A percentile compares a stretch with the other conserved stretches of the same genome.
Evolutionary conservation across 2,113 vertebrate genomes (phyloP).

Genomic region (Hyaena hyaena): DNA sequence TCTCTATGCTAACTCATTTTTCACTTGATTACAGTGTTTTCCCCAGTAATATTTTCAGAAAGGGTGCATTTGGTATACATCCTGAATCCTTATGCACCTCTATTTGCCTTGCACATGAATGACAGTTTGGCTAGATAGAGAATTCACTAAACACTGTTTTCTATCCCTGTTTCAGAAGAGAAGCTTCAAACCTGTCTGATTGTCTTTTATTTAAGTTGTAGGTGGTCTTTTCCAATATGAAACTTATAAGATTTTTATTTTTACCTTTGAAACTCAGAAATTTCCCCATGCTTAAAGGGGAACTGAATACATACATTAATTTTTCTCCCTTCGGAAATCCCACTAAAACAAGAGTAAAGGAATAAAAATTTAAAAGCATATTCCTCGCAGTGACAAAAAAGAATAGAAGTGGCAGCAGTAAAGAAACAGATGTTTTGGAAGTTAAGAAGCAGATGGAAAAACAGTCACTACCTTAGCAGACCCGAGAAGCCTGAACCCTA

Average conservation of each 20-base stretch:
- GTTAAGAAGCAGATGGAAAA: not conserved
- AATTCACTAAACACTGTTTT: not conserved
- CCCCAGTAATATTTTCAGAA: not conserved
- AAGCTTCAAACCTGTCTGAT: not conserved
- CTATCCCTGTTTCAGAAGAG: not conserved
- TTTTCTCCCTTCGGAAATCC: not conserved
- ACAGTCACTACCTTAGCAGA: not conserved
- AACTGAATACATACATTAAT: not conserved
- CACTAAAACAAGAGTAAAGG: not conserved
- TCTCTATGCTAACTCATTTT: not conserved
- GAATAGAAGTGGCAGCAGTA: not conserved
- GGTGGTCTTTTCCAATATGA: not conserved
- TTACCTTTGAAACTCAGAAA: not conserved
- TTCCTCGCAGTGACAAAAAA: not conserved
- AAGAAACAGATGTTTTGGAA: not conserved
- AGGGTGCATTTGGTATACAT: not conserved
- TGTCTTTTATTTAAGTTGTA: not conserved
- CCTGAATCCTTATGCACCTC: not conserved
- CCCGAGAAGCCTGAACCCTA: not conserved
- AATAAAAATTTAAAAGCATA: not conserved
- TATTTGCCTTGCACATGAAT: not conserved
- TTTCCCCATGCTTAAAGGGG: not conserved
- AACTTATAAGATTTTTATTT: not conserved
- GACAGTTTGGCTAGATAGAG: not conserved
- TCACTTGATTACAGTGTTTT: not conserved